These are phyloP conservation scores for Characodon lateralis DNA, from an alignment of 2,797 vertebrate genomes.

Conservation along the genomic window DNA sequence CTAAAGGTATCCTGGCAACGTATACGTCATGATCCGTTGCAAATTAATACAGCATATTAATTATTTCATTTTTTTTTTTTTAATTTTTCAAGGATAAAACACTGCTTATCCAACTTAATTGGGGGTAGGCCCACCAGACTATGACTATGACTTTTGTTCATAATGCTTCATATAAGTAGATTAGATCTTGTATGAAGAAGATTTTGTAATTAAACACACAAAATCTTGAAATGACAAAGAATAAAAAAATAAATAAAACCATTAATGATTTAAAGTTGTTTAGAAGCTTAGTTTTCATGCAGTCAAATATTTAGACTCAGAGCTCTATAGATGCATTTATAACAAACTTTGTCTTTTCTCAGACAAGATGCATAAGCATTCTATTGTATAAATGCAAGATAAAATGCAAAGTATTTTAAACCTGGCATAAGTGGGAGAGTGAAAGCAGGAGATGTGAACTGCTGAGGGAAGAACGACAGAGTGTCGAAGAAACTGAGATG, in stretches of 20 bases:
- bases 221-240: background rate
- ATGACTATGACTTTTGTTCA: conserved; percentile 15
- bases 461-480: conserved; percentile 22
- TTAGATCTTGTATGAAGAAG: background rate
- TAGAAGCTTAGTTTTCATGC: background rate
- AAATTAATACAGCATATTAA: conserved; percentile 22
- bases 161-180: conserved; percentile 9
- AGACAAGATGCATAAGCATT: background rate
- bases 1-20: conserved; percentile 2
- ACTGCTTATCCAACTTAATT: conserved; percentile 25
- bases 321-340: conserved; percentile 5
- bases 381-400: conserved; percentile 11
- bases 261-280: background rate
- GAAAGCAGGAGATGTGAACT: conserved; percentile 15
- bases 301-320: conserved; percentile 7
- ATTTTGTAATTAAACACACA: conserved; percentile 4
- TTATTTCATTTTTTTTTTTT: conserved; percentile 17
- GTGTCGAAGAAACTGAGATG: conserved; percentile 50
- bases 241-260: background rate
- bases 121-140: conserved; percentile 1
- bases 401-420: conserved; percentile 24
- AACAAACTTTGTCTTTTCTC: conserved; percentile 8
- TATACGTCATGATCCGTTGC: background rate
- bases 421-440: conserved; percentile 13
- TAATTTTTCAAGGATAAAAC: conserved; percentile 17